Conservation (phyloP, 2,113 vertebrate species). For the Ptyas mucosa region DNA sequence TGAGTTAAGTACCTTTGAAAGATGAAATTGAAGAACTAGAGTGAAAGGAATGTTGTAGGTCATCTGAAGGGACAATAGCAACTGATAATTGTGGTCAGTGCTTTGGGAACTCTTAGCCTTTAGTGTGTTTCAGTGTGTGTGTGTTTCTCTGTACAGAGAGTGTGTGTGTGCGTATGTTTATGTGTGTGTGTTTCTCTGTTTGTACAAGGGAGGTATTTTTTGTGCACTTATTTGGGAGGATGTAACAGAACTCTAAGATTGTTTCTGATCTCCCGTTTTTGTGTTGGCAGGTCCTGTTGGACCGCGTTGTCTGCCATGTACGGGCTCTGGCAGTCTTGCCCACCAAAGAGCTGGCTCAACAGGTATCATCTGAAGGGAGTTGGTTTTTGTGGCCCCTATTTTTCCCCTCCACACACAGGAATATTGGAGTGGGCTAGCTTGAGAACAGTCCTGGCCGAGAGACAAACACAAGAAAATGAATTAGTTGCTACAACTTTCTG, state of each 20-base stretch:
- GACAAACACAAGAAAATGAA: neutral
- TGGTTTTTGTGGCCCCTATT: neutral
- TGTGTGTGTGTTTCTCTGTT: neutral
- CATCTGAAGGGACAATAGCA: neutral
- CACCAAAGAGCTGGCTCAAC: conserved; percentile 94
- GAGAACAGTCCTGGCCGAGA: neutral
- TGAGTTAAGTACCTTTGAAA: neutral
- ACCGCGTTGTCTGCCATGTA: conserved; percentile 81
- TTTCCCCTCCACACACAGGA: neutral
- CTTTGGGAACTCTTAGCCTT: too few species aligned
- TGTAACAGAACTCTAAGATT: neutral
- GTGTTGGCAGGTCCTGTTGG: conserved; percentile 74
- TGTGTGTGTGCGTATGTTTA: too few species aligned
- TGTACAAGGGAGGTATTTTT: neutral
- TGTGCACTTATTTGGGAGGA: fast-evolving
- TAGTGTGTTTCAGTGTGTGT: fast-evolving
- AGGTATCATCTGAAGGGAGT: conserved; percentile 67
- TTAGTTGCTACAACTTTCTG: neutral
- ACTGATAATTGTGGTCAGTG: neutral
- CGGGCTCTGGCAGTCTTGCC: conserved; percentile 87
- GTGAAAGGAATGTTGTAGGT: neutral
- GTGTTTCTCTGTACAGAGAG: neutral
- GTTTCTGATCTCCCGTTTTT: neutral
- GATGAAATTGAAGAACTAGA: neutral
- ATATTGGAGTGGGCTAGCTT: neutral